Evolutionary conservation across 2,888 invertebrate species (phyloP), one percentile per base, ranked within the genome.

Genomic region (Athalia circularis): DNA sequence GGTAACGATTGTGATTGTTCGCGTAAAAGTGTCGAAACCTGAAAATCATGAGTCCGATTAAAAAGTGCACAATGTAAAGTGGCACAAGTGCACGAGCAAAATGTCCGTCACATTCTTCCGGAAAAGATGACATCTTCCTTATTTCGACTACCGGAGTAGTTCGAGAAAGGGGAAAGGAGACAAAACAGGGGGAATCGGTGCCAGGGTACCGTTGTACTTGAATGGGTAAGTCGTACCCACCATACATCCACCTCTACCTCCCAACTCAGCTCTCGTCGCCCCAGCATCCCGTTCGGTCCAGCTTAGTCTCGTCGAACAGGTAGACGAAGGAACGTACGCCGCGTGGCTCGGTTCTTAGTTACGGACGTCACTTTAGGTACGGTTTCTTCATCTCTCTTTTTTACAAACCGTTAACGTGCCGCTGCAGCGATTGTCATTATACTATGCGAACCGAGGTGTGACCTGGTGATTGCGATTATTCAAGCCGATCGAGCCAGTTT

Each of bases 201-300:
- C 88, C 91, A 88, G 87, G 87, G 90, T 92, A 92, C 92, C 92
- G 92, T 92, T 92, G 91, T 88, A 90, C 89, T 89, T 87, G 88
- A 89, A 90, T 89, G 90, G 89, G 88, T 87, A 82, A 83, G 85
- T 85, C 85, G 78, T 81, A 82, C 81, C 80, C 74, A 78, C 80
- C 81, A 81, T 29, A 29, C 29, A 29, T 29, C 29, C 29, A 29
- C 29, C 29, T 86, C 86, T 85, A 86, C 81, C 82, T 82, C 81
- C 82, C 83, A 87, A 86, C 86, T 72, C 57, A 85, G 82, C 81
- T 83, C 86, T 83, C 82, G 80, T 83, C 84, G 86, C 84, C 83
- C 85, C 81, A 78, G 79, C 75, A 77, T 68, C 79, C 67, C 80
- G 59, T 77, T 68, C 76, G 65, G 70, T 77, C 76, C 80, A 77